Percentiles rank a stretch among this genome's conserved stretches.
Conservation (phyloP, 2,113 vertebrate genomes). For the Litocranius walleri region DNA sequence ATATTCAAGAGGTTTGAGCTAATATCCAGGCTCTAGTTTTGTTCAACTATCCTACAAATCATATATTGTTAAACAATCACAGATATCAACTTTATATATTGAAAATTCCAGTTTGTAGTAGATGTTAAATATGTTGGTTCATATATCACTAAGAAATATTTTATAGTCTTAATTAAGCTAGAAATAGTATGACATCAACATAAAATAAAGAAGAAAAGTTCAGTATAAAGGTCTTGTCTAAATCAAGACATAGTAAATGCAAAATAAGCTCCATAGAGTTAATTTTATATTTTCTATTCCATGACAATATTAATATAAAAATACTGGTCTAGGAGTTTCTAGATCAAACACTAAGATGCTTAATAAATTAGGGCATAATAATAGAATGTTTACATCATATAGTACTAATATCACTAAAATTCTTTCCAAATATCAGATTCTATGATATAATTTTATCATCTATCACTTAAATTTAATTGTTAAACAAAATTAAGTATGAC, state of each 20-base stretch:
- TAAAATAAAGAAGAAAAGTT: not conserved
- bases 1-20: not conserved
- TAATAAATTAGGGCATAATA: not conserved
- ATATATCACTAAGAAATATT: not conserved
- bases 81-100: not conserved
- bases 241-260: not conserved
- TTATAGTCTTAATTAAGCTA: not conserved
- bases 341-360: not conserved
- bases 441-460: not conserved
- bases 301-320: not conserved
- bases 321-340: not conserved
- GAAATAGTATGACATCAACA: not conserved
- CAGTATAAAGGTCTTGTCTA: not conserved
- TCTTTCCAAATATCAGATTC: not conserved
- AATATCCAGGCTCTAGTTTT: not conserved
- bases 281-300: not conserved
- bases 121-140: not conserved
- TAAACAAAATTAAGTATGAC: not conserved
- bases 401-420: not conserved
- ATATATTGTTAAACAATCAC: not conserved
- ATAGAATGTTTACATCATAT: not conserved
- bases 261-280: not conserved
- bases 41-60: not conserved
- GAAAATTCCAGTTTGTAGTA: not conserved
- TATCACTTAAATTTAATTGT: not conserved